These are phyloP conservation scores for Antheraea pernyi DNA, from an alignment of 1,140 invertebrate species.

Conservation along the genomic window DNA sequence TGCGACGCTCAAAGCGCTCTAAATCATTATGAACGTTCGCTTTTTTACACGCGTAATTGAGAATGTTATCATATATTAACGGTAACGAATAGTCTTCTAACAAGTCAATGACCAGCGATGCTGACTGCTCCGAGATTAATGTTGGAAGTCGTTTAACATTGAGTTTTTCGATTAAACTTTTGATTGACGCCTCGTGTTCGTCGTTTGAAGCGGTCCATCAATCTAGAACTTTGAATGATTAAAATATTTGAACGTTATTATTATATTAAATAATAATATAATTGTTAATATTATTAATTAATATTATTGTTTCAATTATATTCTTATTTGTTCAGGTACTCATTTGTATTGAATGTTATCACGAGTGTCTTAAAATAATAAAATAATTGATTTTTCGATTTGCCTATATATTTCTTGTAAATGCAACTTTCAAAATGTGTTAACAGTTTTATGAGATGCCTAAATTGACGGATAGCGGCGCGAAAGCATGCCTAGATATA, in stretches of 20 bases:
- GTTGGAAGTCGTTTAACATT: not conserved
- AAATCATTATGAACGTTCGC: not conserved
- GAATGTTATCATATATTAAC: not conserved
- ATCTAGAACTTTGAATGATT: not conserved
- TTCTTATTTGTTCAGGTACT: no score
- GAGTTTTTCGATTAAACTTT: not conserved
- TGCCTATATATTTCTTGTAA: no score
- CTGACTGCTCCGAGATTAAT: not conserved
- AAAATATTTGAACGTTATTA: not conserved
- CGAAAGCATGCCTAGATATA: no score
- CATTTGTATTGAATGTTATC: no score
- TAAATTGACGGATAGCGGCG: no score
- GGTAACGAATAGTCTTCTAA: not conserved
- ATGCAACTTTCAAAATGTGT: no score
- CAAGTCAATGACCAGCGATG: not conserved
- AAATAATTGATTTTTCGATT: no score
- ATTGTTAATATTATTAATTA: no score
- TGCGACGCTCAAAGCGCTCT: not conserved
- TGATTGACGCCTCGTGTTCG: not conserved
- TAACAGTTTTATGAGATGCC: no score
- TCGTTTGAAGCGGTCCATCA: not conserved
- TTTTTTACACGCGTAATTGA: constrained; percentile 3
- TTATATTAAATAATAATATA: no score
- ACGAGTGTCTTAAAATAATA: no score
- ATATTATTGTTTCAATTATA: no score